Conservation (phyloP, 2,797 vertebrate species). For the Ciconia nigra region DNA sequence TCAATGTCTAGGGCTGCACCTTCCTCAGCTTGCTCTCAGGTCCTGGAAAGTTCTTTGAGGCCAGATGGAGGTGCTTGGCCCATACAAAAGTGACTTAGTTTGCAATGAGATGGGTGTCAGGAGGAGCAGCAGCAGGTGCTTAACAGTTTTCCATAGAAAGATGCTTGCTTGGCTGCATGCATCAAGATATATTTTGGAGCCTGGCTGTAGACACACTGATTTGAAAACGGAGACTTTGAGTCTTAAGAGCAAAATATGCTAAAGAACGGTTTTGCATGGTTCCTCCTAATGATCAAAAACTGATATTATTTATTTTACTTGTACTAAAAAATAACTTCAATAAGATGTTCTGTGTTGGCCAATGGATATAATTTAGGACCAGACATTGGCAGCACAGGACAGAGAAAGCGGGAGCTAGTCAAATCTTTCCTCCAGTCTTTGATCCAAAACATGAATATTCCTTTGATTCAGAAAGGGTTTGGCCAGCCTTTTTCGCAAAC, state of each 20-base stretch:
- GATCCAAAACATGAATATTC: conserved; percentile 56
- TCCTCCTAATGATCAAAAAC: neutral
- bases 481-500: conserved; percentile 31
- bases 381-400: conserved; percentile 48
- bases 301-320: conserved; percentile 50
- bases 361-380: conserved; percentile 21
- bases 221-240: conserved; percentile 27
- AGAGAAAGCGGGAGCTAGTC: conserved; percentile 49
- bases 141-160: neutral
- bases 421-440: conserved; percentile 32
- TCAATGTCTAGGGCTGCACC: neutral
- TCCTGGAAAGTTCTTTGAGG: conserved; percentile 19
- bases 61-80: conserved; percentile 51
- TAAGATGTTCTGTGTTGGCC: neutral
- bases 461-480: conserved; percentile 50
- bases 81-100: neutral
- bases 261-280: neutral
- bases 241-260: conserved; percentile 44
- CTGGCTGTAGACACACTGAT: conserved; percentile 4
- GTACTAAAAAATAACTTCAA: conserved; percentile 22
- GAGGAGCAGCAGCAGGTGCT: conserved; percentile 53
- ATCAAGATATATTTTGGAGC: conserved; percentile 32
- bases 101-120: neutral
- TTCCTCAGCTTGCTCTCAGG: neutral
- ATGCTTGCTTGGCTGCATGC: neutral